Percentiles rank a stretch among this genome's conserved stretches.
Evolutionary conservation across 1,140 invertebrate species (phyloP).

Genomic region (Lepidostoma basale): DNA sequence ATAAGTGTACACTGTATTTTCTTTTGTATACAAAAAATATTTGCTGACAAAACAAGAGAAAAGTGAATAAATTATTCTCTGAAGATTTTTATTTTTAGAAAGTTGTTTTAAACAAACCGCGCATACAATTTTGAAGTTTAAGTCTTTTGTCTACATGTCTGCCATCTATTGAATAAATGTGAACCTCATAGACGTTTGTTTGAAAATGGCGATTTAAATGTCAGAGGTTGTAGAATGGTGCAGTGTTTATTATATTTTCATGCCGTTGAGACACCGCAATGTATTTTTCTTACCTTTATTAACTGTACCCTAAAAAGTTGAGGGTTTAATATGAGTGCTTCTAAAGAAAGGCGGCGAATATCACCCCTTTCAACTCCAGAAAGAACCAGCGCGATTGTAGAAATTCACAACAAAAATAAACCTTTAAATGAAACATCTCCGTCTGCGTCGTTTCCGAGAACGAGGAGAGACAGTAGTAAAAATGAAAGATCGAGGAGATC

Average conservation of each 20-base stretch:
- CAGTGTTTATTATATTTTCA: constrained; percentile 23
- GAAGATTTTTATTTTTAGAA: too few species aligned
- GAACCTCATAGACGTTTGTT: constrained; percentile 26
- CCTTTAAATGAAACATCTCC: constrained; percentile 21
- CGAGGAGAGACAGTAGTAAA: constrained; percentile 25
- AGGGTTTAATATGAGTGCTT: constrained; percentile 30
- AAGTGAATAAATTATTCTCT: too few species aligned
- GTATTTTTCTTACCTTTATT: not conserved
- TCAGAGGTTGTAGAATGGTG: constrained; percentile 37
- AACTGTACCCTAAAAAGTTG: not conserved
- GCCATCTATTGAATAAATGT: not conserved
- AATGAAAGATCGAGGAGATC: constrained; percentile 52
- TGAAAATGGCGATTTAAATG: constrained; percentile 43
- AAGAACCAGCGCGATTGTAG: constrained; percentile 30
- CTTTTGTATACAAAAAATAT: too few species aligned
- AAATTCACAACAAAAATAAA: constrained; percentile 40
- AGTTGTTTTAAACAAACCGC: too few species aligned
- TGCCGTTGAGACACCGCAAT: not conserved
- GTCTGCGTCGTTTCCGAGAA: not conserved
- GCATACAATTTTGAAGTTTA: too few species aligned
- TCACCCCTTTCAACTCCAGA: constrained; percentile 34
- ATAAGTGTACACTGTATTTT: too few species aligned
- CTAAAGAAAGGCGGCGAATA: constrained; percentile 30
- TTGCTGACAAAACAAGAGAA: too few species aligned
- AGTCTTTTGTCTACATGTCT: too few species aligned